Percentiles rank a stretch among this genome's conserved stretches.
Conservation (phyloP, 2,113 vertebrate genomes). For the Hirundichthys speculiger region DNA sequence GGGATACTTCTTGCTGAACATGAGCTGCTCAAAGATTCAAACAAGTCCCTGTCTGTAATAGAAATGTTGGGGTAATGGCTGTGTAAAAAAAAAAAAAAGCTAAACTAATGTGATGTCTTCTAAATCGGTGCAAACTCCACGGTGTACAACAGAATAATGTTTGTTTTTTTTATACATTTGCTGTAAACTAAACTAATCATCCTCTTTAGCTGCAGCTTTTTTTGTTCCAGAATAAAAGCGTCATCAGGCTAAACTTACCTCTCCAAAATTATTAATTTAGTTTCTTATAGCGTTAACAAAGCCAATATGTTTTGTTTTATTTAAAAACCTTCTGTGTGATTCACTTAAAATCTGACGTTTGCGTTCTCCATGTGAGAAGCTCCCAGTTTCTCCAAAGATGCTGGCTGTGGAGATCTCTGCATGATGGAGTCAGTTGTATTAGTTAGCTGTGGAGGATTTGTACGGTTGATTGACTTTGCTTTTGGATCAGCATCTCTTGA, state of each 20-base stretch:
- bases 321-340: conserved; percentile 14
- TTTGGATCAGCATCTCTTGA: no score
- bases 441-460: no score
- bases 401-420: conserved; percentile 20
- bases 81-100: no score
- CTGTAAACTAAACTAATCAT: neutral
- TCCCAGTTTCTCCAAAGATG: neutral
- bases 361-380: conserved; percentile 19
- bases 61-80: no score
- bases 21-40: no score
- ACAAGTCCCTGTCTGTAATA: no score
- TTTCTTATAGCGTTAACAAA: neutral
- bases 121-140: no score
- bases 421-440: neutral
- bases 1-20: no score
- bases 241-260: neutral
- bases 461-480: no score
- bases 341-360: conserved; percentile 1
- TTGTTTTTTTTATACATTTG: no score
- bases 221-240: neutral
- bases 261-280: neutral
- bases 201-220: neutral
- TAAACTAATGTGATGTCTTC: no score
- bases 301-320: neutral
- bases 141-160: no score